Conservation (phyloP, 2,797 vertebrate species). For the Cyclura pinguis region DNA sequence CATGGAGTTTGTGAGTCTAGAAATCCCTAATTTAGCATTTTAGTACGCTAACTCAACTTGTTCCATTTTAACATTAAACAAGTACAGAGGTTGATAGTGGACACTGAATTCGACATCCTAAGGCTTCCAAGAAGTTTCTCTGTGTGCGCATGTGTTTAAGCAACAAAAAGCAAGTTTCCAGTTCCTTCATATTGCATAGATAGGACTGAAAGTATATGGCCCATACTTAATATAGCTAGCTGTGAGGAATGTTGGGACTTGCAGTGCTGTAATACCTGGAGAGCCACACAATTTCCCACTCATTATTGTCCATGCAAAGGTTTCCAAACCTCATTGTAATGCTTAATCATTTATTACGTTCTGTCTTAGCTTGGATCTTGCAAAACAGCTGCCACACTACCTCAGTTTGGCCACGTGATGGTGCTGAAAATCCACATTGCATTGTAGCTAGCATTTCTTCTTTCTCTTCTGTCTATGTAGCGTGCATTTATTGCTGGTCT, state of each 20-base stretch:
- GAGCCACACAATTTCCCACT: neutral
- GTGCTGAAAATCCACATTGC: constrained; percentile 8
- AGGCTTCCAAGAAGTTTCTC: neutral
- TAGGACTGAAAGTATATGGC: neutral
- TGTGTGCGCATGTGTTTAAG: neutral
- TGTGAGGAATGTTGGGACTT: neutral
- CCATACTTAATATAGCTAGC: neutral
- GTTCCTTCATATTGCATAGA: neutral
- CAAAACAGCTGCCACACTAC: neutral
- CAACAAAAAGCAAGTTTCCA: neutral
- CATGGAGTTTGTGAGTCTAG: neutral
- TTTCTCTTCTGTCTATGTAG: neutral
- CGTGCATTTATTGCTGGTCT: neutral
- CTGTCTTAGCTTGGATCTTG: neutral
- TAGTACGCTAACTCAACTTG: neutral
- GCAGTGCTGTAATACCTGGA: neutral
- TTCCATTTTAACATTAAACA: neutral
- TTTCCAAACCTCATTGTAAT: neutral
- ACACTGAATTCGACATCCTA: neutral
- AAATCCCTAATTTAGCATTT: neutral
- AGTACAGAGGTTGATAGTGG: neutral
- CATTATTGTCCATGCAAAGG: neutral
- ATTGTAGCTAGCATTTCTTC: neutral
- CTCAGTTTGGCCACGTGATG: neutral
- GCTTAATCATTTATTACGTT: neutral